phyloP scores from a whole-genome alignment of 2,113 vertebrate genomes.

The Uria aalge region DNA sequence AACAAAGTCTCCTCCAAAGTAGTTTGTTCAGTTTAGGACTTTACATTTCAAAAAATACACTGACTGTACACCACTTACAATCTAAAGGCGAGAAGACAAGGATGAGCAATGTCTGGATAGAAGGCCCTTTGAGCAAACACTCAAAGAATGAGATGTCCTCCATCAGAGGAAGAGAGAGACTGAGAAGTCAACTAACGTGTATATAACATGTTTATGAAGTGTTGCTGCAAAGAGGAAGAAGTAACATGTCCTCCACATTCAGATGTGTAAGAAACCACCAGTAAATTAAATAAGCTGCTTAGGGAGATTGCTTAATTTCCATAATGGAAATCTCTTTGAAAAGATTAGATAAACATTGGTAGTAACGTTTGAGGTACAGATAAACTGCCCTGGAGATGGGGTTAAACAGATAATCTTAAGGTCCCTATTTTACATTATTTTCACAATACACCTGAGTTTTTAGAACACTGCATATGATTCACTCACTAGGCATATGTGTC shows the following conservation, averaged over 20 bases:
- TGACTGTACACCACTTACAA: not conserved
- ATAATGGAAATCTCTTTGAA: not conserved
- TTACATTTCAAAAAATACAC: not conserved
- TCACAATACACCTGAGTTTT: not conserved
- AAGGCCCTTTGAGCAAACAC: not conserved
- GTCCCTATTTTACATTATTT: not conserved
- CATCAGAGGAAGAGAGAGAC: not conserved
- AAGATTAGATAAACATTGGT: not conserved
- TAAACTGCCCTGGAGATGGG: not conserved
- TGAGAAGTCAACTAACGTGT: not conserved
- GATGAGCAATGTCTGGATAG: not conserved
- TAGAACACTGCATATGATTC: conserved; percentile 1
- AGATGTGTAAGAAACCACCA: not conserved
- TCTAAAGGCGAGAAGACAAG: not conserved
- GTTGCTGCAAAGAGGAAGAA: not conserved
- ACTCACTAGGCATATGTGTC: not conserved
- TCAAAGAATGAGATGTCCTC: not conserved
- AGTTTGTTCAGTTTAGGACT: not conserved
- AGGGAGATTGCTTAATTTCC: not conserved
- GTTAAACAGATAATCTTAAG: not conserved
- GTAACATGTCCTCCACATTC: not conserved
- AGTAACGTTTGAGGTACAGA: not conserved
- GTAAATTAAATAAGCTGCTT: not conserved
- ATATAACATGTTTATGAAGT: not conserved
- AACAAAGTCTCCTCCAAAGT: not conserved